Evolutionary conservation across 2,888 invertebrate species (phyloP).

Genomic region (Neuroscelio doddi): DNA sequence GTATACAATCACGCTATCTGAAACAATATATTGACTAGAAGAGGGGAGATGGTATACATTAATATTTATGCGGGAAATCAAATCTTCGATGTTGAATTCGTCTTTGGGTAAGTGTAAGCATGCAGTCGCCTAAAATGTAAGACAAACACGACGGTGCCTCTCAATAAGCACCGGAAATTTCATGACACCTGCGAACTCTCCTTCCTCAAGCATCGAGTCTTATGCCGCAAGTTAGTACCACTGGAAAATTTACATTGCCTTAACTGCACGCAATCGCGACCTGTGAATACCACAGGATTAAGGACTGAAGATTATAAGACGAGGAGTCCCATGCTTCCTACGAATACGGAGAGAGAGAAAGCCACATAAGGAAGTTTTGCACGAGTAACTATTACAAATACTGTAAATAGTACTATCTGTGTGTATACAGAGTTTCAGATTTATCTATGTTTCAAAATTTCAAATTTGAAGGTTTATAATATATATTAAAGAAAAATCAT

Average conservation of each 20-base stretch:
- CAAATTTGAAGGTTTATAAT: too few species aligned
- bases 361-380: constrained; percentile 41
- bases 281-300: constrained; percentile 46
- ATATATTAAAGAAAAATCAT: too few species aligned
- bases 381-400: constrained; percentile 35
- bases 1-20: constrained; percentile 38
- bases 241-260: constrained; percentile 49
- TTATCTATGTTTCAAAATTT: too few species aligned
- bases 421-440: background rate
- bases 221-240: constrained; percentile 34
- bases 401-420: constrained; percentile 37
- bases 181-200: constrained; percentile 49
- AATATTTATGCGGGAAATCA: constrained; percentile 51
- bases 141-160: constrained; percentile 47
- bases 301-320: constrained; percentile 44
- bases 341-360: constrained; percentile 21
- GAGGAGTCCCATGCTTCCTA: constrained; percentile 22
- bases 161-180: constrained; percentile 51
- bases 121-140: constrained; percentile 48
- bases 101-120: constrained; percentile 47
- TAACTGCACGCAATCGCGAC: constrained; percentile 48
- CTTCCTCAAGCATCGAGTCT: constrained; percentile 40
- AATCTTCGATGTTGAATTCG: constrained; percentile 45
- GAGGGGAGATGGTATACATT: constrained; percentile 26
- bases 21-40: constrained; percentile 30